Conservation (phyloP, 2,888 invertebrate species). For the Cataglyphis cursor region DNA sequence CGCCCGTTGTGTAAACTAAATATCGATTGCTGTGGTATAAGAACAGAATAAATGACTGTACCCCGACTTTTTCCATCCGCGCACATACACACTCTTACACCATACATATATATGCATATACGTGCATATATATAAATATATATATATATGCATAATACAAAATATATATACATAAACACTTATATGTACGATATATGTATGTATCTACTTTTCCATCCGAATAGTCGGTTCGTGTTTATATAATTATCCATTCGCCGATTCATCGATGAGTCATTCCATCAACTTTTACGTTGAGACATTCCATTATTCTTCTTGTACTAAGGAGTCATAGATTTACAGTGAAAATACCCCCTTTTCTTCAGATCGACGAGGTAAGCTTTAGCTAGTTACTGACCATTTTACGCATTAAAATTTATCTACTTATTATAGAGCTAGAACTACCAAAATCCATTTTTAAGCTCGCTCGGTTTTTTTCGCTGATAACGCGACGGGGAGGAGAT, state of each 20-base stretch:
- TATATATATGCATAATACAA: background rate
- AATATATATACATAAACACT: background rate
- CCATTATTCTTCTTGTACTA: conserved; percentile 54
- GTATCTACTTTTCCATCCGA: conserved; percentile 59
- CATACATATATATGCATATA: background rate
- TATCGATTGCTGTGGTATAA: conserved; percentile 83
- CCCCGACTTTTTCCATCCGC: conserved; percentile 73
- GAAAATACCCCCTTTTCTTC: conserved; percentile 33
- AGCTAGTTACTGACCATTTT: conserved; percentile 59
- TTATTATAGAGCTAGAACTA: conserved; percentile 49
- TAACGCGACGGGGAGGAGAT: conserved; percentile 38
- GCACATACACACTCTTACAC: conserved; percentile 23
- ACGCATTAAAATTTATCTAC: conserved; percentile 57
- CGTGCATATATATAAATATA: background rate
- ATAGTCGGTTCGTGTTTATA: conserved; percentile 60
- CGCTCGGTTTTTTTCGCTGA: conserved; percentile 52
- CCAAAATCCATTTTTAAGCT: conserved; percentile 45
- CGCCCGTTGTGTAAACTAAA: conserved; percentile 80
- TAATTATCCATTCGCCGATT: conserved; percentile 66
- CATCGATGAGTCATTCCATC: conserved; percentile 68
- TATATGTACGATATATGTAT: background rate
- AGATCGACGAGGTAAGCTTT: conserved; percentile 61
- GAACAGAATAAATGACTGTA: conserved; percentile 83
- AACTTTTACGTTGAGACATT: conserved; percentile 66
- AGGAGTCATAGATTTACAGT: conserved; percentile 47